Conservation (phyloP, 1,140 invertebrate genomes). For the Cyclina sinensis region DNA sequence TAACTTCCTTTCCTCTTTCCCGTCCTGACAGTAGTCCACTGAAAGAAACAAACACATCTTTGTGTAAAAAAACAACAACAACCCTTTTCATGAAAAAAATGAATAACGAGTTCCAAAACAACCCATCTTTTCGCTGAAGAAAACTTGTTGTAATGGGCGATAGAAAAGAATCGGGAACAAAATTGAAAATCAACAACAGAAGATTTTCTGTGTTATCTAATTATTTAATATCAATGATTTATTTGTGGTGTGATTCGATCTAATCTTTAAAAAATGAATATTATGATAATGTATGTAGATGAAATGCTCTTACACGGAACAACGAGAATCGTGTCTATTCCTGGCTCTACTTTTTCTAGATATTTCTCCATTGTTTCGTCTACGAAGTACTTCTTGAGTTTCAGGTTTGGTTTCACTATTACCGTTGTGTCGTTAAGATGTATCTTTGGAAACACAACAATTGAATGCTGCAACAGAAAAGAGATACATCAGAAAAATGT, state of each 20-base stretch:
- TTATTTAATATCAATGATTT: too few relatives aligned
- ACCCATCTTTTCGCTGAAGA: too few relatives aligned
- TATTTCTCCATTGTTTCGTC: conserved; percentile 40
- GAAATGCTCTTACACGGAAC: conserved; percentile 64
- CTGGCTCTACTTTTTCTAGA: conserved; percentile 16
- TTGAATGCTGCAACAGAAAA: conserved; percentile 41
- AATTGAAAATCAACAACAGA: too few relatives aligned
- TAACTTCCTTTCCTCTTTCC: conserved; percentile 22
- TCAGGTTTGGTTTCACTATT: conserved; percentile 29
- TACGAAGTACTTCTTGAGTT: conserved; percentile 3
- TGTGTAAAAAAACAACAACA: not conserved
- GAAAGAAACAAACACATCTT: not conserved
- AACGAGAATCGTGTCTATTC: conserved; percentile 44
- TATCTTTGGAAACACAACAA: conserved; percentile 57
- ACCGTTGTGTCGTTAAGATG: conserved; percentile 48
- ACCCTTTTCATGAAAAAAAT: too few relatives aligned
- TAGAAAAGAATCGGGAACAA: too few relatives aligned
- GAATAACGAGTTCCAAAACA: too few relatives aligned
- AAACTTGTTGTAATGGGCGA: too few relatives aligned
- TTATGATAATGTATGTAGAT: too few relatives aligned
- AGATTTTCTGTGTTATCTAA: too few relatives aligned
- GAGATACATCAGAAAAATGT: not conserved
- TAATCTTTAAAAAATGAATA: too few relatives aligned
- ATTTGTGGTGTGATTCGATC: too few relatives aligned
- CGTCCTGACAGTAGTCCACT: conserved; percentile 50